These are phyloP conservation scores for Gari tellinella DNA, from an alignment of 2,888 invertebrate genomes.

Conservation along the genomic window DNA sequence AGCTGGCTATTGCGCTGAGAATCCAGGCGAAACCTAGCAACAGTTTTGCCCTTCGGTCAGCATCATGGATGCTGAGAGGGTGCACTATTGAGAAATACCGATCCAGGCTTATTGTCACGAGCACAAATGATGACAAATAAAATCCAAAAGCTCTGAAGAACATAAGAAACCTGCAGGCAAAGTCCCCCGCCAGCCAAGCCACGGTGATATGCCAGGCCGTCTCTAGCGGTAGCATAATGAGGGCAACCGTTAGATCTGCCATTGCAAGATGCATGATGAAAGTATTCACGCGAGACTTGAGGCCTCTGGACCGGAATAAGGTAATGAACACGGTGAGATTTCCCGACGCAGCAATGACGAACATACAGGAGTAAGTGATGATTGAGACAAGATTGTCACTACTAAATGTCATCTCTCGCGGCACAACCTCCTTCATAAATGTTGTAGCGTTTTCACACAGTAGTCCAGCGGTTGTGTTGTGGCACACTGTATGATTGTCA, in stretches of 20 bases:
- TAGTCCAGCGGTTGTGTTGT: too few species aligned
- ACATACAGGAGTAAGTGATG: conserved; percentile 89
- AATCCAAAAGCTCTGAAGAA: conserved; percentile 91
- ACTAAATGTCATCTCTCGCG: conserved; percentile 92
- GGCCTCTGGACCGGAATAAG: conserved; percentile 88
- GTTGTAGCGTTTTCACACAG: too few species aligned
- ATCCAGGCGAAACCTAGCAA: conserved; percentile 75
- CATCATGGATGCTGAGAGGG: conserved; percentile 75
- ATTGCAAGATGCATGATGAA: conserved; percentile 91
- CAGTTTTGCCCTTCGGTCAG: conserved; percentile 72
- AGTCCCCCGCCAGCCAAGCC: conserved; percentile 91
- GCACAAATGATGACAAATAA: conserved; percentile 90
- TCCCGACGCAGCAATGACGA: conserved; percentile 91
- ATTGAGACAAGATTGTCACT: conserved; percentile 93
- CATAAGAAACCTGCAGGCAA: conserved; percentile 89
- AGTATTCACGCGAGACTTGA: conserved; percentile 89
- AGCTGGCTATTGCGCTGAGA: conserved; percentile 71
- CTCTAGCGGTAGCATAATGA: conserved; percentile 89
- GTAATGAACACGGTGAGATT: conserved; percentile 91
- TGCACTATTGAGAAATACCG: conserved; percentile 77
- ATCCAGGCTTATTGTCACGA: conserved; percentile 89
- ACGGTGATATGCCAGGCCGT: conserved; percentile 91
- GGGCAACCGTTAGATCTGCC: conserved; percentile 93
- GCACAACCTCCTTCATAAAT: conserved; percentile 15
- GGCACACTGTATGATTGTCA: too few species aligned